Conservation (phyloP, 2,113 vertebrate genomes). For the Melanostigma gelatinosum region DNA sequence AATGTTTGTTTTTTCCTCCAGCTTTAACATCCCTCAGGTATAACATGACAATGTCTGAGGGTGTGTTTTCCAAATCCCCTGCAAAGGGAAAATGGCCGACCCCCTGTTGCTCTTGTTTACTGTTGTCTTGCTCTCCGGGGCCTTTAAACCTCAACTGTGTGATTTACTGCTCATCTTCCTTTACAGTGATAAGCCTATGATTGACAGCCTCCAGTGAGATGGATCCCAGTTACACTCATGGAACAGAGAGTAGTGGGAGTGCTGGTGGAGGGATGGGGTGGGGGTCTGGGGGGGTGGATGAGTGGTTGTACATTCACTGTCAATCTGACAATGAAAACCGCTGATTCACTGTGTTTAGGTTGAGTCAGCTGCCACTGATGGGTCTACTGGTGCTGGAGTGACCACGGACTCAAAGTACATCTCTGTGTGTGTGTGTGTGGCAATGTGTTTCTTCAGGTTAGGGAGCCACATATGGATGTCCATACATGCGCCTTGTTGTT, state of each 20-base stretch:
- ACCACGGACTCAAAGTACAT: neutral
- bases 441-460: conserved; percentile 5
- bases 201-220: conserved; percentile 50
- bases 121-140: conserved; percentile 23
- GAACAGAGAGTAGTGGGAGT: conserved; percentile 19
- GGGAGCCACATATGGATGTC: neutral
- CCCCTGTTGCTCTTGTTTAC: conserved; percentile 53
- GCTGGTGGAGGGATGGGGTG: conserved; percentile 14
- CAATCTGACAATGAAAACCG: conserved; percentile 30
- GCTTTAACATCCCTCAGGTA: neutral
- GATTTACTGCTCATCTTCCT: conserved; percentile 52
- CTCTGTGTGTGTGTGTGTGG: neutral
- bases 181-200: conserved; percentile 45
- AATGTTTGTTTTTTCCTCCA: neutral
- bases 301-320: neutral
- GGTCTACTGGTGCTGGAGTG: neutral
- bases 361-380: conserved; percentile 9
- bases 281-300: neutral
- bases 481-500: neutral
- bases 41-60: conserved; percentile 14
- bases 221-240: conserved; percentile 36
- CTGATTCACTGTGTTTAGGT: conserved; percentile 22
- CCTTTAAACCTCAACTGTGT: conserved; percentile 50
- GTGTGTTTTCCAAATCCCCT: conserved; percentile 21
- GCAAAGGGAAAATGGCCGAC: conserved; percentile 7